Evolutionary conservation across 2,113 vertebrate genomes (phyloP), one percentile per base, ranked within the genome.

Genomic region (Xiphorhynchus elegans): DNA sequence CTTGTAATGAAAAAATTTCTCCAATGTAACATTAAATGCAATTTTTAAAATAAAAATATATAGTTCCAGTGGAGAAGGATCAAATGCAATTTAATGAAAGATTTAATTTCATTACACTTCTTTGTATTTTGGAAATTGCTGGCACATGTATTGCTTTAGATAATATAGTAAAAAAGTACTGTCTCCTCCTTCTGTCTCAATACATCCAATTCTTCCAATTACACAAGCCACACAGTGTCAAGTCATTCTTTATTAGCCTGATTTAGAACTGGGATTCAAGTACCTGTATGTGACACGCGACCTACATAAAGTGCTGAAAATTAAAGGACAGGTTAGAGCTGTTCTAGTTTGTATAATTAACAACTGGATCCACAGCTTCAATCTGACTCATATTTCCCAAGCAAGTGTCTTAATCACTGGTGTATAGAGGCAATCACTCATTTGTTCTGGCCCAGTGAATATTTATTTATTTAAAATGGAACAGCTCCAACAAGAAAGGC

Each of bases 391-490:
- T 73, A 93, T 85, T 95, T 95, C 46, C 62, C 58, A 88, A 73
- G 67, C 77, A 93, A 87, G 31, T 50, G 17, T 53, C 78, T 90
- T 90, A 94, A 94, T 94, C 88, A 73, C 49, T 85, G 44, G 46
- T 66, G 70, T 85, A 85, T 52, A 76, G 75, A 90, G n/a, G 72
- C 88, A 96, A 94, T 96, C 70, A 83, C 3, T 97, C 87, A 94
- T 91, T 94, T 96, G 82, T 95, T 97, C 92, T 88, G 40, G 82
- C 70, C 63, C 37, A 66, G 82, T 90, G 94, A 90, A 92, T 93
- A 94, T 95, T 94, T 97, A 93, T 94, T 95, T 94, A 95, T 94
- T 97, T 94, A 62, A 96, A 97, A 87, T 92, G 88, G 85, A 95
- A 85, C 70, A 76, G 40, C 46, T 95, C 85, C 88, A 94, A 79